Evolutionary conservation across 2,797 vertebrate species (phyloP), one percentile per base, ranked within the genome.

Genomic region (Tolypeutes matacus): DNA sequence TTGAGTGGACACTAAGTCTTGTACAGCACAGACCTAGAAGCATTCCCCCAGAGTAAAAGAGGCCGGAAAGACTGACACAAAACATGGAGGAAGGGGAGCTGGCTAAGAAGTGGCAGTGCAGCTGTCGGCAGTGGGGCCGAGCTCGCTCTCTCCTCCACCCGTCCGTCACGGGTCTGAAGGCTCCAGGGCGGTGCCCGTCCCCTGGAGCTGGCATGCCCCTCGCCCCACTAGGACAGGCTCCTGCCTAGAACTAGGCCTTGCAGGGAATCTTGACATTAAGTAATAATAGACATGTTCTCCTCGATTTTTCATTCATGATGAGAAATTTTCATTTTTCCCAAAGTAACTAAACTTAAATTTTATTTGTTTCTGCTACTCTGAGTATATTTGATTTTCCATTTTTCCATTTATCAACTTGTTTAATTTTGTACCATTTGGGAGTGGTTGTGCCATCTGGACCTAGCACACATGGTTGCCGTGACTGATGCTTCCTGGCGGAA

Each of bases 211-310:
- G 42, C 3, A 6, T 5, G 21, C 27, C 20, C 49, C 53, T 56
- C 20, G 9, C 31, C 23, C 42, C 34, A 29, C 39, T 11, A 1
- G 12, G 42, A 27, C 15, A 4, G 56, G 14, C 17, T 53, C 10
- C 29, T 3, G 29, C 65, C 58, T 0, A 1, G 1, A 0, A 1
- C 18, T 31, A 49, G 83, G 49, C 21, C 18, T 27, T 8, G 34
- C 4, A 21, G 29, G 62, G n/a, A 6, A 4, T 31, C 7, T 39
- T 39, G 39, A 39, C 39, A 4, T 39, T 18, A 3, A 67, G 49
- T 46, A 65, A 53, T 64, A 42, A 42, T 11, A 78, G 13, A 46
- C 17, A 2, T 23, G 21, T 34, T 72, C 39, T 25, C 7, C 78
- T 73, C n/a, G 34, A 7, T 27, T 34, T 6, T 8, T n/a, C 31